Evolutionary conservation across 2,888 invertebrate species (phyloP), one percentile per base, ranked within the genome.

Genomic region (Anarsia innoxiella): DNA sequence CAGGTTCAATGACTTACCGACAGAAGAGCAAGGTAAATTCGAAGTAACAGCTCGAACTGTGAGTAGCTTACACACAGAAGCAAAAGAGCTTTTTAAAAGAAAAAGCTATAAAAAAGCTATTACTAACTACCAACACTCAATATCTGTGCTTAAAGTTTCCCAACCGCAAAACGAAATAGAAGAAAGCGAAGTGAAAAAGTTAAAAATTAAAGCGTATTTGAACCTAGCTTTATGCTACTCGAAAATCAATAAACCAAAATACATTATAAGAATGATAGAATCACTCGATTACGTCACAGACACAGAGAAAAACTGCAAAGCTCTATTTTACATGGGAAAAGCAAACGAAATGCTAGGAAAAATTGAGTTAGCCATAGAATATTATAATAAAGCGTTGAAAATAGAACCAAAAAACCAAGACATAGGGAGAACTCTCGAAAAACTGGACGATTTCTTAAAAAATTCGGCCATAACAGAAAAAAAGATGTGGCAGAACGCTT

Each of bases 381-480:
- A 67, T 25, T 83, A 73, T 23, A 77, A 70, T 39, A 79, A 70
- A 53, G 79, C 84, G 0, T 41, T 80, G 2, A 77, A 74, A 56
- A 38, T 84, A 0, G 82, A 84, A 33, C 84, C 83, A 0, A 77
- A 65, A 35, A 84, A 84, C 34, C 65, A 59, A 40, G 84, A 83
- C 36, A 79, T 84, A 0, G 83, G 79, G 0, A 49, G 51, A 32
- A 56, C 70, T 0, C 36, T 84, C 8, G 55, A 70, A 0, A 52
- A 64, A 3, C 44, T 82, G 13, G 78, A 84, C 25, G 45, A 37
- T 0, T 62, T 60, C 34, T 42, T 52, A 1, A 67, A 66, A 54
- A 50, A 46, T 1, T 61, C 69, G 0, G 49, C 49, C 0, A 45
- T 45, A 1, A 48, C 55, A 1, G 83, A 78, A 29, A 75, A 70